phyloP scores from a whole-genome alignment of 35 echinoderm and acorn worm genomes.

The Apostichopus californicus region DNA sequence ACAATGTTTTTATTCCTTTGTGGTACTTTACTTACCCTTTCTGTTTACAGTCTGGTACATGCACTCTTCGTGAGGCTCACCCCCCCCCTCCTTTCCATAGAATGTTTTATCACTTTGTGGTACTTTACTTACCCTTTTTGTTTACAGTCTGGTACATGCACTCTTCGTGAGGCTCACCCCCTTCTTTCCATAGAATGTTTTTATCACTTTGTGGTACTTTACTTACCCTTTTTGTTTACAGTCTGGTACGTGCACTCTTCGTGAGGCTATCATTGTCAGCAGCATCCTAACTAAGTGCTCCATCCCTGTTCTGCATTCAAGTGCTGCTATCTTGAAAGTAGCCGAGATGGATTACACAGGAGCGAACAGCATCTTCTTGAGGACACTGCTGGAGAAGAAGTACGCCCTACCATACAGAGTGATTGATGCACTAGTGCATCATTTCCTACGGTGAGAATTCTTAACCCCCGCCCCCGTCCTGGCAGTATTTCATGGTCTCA shows the following conservation, averaged over 20 bases:
- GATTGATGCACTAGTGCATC: conserved; percentile 93
- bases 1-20: too few species aligned
- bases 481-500: too few species aligned
- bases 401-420: conserved; percentile 96
- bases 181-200: too few species aligned
- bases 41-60: conserved; percentile 24
- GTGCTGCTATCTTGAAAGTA: too few species aligned
- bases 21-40: neutral
- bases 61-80: conserved; percentile 75
- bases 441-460: conserved; percentile 91
- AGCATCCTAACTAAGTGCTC: too few species aligned
- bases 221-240: neutral
- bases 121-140: neutral
- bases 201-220: neutral
- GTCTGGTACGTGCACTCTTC: conserved; percentile 9
- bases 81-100: too few species aligned
- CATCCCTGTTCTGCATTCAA: too few species aligned
- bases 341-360: too few species aligned
- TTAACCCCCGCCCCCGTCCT: too few species aligned
- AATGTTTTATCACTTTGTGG: too few species aligned
- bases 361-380: conserved; percentile 57
- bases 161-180: too few species aligned
- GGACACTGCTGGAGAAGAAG: conserved; percentile 90
- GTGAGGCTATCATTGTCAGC: too few species aligned
- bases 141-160: conserved; percentile 6